phyloP scores from a whole-genome alignment of 1,140 invertebrate genomes.

The Drosophila carrolli region DNA sequence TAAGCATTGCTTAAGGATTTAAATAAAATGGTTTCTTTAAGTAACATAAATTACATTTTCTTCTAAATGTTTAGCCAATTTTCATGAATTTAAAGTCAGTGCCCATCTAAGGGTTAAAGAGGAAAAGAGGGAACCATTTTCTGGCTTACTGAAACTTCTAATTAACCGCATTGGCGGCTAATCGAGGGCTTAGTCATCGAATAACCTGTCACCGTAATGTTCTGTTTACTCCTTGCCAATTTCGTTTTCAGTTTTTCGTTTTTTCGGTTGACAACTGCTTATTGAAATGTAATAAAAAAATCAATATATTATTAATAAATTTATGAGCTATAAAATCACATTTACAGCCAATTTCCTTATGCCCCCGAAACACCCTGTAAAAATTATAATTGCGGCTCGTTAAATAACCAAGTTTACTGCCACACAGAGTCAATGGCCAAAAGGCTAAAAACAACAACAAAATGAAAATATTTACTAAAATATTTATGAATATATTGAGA shows the following conservation, averaged over 20 bases:
- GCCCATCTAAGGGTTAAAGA: background rate
- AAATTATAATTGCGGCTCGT: constrained; percentile 28
- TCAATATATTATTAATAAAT: constrained; percentile 28
- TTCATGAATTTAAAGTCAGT: too few relatives aligned
- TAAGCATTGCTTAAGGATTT: too few relatives aligned
- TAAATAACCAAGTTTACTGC: constrained; percentile 38
- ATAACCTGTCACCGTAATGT: background rate
- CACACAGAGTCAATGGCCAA: constrained; percentile 38
- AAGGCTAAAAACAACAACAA: constrained; percentile 28
- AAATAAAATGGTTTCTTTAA: too few relatives aligned
- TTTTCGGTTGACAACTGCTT: constrained; percentile 17
- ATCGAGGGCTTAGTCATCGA: constrained; percentile 1
- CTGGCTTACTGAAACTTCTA: background rate
- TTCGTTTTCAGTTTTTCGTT: background rate
- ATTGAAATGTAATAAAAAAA: constrained; percentile 7
- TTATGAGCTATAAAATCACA: constrained; percentile 34
- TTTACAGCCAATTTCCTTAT: constrained; percentile 38
- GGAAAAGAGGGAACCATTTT: background rate
- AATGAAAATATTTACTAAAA: constrained; percentile 45
- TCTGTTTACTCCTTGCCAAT: background rate
- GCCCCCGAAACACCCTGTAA: constrained; percentile 6
- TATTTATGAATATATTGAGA: constrained; percentile 17
- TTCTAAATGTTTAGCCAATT: too few relatives aligned
- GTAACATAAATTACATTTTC: too few relatives aligned
- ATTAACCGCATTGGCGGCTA: background rate